phyloP scores from a whole-genome alignment of 1,140 invertebrate genomes.

The Rhopalosiphum padi region DNA sequence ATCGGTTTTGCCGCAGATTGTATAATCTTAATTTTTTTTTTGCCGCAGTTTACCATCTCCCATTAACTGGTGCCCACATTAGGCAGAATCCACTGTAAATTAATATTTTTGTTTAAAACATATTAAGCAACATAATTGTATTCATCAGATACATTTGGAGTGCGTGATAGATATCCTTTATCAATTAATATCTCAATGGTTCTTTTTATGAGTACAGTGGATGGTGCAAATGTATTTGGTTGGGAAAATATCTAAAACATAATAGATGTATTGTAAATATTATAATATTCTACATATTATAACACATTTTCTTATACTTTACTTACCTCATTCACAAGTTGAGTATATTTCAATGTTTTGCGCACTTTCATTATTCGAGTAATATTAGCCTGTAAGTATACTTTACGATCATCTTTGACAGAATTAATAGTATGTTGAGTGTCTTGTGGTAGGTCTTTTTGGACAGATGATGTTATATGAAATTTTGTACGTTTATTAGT shows the following conservation, averaged over 20 bases:
- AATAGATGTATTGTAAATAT: constrained; percentile 26
- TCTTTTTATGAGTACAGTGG: constrained; percentile 96
- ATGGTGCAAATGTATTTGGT: constrained; percentile 90
- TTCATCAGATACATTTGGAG: constrained; percentile 89
- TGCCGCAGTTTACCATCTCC: too few relatives aligned
- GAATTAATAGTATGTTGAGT: constrained; percentile 81
- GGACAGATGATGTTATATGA: constrained; percentile 84
- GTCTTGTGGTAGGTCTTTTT: constrained; percentile 86
- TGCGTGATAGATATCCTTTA: constrained; percentile 96
- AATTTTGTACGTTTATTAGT: constrained; percentile 92
- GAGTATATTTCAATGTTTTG: constrained; percentile 88
- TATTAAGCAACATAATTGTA: constrained; percentile 89
- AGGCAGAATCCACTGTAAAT: too few relatives aligned
- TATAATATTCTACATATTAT: neutral
- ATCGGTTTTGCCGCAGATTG: too few relatives aligned
- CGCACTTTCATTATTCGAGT: constrained; percentile 96
- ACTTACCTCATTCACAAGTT: constrained; percentile 91
- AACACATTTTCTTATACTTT: constrained; percentile 52
- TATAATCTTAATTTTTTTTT: too few relatives aligned
- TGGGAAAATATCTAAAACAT: constrained; percentile 80
- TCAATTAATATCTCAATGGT: constrained; percentile 97
- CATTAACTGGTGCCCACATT: too few relatives aligned
- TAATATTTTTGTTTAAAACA: neutral
- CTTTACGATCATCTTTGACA: constrained; percentile 96
- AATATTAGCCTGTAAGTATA: constrained; percentile 96